Percentiles rank a stretch among this genome's conserved stretches.
Conservation (phyloP, 2,888 invertebrate species). For the Xestoiulus laeticollis region DNA sequence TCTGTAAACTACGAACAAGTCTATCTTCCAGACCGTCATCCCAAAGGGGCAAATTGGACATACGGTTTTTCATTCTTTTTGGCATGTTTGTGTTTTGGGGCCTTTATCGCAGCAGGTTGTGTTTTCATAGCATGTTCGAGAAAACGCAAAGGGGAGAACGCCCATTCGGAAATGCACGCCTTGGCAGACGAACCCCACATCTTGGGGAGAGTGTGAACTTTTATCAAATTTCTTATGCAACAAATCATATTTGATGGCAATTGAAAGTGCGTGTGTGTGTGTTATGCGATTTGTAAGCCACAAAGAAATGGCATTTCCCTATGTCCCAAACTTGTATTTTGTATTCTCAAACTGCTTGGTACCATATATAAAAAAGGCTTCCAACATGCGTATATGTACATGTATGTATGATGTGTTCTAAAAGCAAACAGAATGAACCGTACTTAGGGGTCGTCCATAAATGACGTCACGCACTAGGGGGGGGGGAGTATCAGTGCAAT, state of each 20-base stretch:
- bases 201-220: constrained; percentile 67
- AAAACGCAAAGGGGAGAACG: constrained; percentile 84
- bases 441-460: too few relatives aligned
- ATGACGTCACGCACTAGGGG: too few relatives aligned
- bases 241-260: background rate
- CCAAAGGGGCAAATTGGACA: constrained; percentile 72
- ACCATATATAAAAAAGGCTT: too few relatives aligned
- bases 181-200: constrained; percentile 87
- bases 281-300: too few relatives aligned
- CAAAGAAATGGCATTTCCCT: background rate
- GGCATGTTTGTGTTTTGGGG: constrained; percentile 75
- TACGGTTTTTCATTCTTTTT: constrained; percentile 70
- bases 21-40: constrained; percentile 74
- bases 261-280: background rate
- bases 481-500: too few relatives aligned
- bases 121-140: constrained; percentile 83
- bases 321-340: too few relatives aligned
- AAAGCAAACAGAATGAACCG: too few relatives aligned
- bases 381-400: too few relatives aligned
- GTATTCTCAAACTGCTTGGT: too few relatives aligned
- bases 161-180: constrained; percentile 78
- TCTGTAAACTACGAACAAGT: constrained; percentile 77
- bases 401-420: too few relatives aligned
- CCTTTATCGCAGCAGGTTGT: constrained; percentile 70
- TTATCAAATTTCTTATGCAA: constrained; percentile 33